A percentile compares a stretch with the other conserved stretches of the same genome.
Evolutionary conservation across 2,113 vertebrate species (phyloP).

Genomic region (Emydocephalus ijimae): DNA sequence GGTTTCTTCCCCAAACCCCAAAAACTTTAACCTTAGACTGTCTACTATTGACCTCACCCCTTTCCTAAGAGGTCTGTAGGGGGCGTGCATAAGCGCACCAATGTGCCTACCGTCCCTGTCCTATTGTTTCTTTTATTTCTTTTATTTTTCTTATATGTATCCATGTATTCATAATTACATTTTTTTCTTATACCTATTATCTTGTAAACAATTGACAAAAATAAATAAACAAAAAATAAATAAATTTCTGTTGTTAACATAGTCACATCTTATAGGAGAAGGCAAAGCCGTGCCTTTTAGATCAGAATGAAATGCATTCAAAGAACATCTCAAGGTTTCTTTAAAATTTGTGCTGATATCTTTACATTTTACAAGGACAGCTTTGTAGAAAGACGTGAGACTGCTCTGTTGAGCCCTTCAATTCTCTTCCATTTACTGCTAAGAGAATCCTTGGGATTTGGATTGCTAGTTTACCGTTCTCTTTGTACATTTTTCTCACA

Average conservation of each 20-base stretch:
- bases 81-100: too few species aligned
- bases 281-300: neutral
- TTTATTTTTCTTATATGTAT: too few species aligned
- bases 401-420: neutral
- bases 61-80: too few species aligned
- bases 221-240: too few species aligned
- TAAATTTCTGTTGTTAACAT: neutral
- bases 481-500: slow-evolving; percentile 16
- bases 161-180: too few species aligned
- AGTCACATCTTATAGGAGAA: slow-evolving; percentile 18
- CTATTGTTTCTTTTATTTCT: too few species aligned
- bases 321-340: slow-evolving; percentile 12
- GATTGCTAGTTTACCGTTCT: slow-evolving; percentile 10
- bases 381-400: slow-evolving; percentile 13
- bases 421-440: slow-evolving; percentile 16
- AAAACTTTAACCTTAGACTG: too few species aligned
- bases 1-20: too few species aligned
- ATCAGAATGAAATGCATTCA: slow-evolving; percentile 10
- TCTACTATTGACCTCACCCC: too few species aligned
- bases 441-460: slow-evolving; percentile 24
- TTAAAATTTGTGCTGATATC: slow-evolving; percentile 25
- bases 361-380: slow-evolving; percentile 10
- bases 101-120: too few species aligned
- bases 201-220: too few species aligned
- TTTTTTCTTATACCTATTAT: too few species aligned